phyloP scores from a whole-genome alignment of 2,888 invertebrate genomes.

The Sarcophaga caerulescens region DNA sequence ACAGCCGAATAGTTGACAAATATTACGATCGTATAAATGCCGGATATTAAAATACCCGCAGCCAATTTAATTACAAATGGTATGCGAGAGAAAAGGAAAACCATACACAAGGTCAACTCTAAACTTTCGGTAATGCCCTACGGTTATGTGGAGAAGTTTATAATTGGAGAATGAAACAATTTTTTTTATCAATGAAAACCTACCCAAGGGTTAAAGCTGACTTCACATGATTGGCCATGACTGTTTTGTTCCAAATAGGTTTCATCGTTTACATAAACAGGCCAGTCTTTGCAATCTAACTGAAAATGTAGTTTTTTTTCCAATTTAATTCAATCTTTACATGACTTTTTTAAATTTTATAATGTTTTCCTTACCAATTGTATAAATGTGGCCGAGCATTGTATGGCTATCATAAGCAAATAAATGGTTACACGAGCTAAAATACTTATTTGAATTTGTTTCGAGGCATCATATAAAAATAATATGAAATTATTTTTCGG shows the following conservation, averaged over 20 bases:
- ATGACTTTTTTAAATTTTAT: background rate
- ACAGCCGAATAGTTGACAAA: slow-evolving; percentile 83
- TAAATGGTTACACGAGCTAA: slow-evolving; percentile 85
- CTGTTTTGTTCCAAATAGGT: slow-evolving; percentile 50
- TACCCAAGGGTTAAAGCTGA: slow-evolving; percentile 81
- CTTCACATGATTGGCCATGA: slow-evolving; percentile 68
- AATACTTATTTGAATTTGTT: slow-evolving; percentile 85
- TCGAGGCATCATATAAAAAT: slow-evolving; percentile 84
- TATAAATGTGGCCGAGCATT: slow-evolving; percentile 85
- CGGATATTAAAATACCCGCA: slow-evolving; percentile 85
- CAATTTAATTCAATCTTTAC: background rate
- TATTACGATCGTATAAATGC: slow-evolving; percentile 87
- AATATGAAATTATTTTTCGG: slow-evolving; percentile 83
- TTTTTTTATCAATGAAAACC: slow-evolving; percentile 20
- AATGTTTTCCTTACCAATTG: slow-evolving; percentile 82
- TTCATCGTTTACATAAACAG: slow-evolving; percentile 50
- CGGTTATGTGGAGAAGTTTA: background rate
- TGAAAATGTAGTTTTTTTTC: slow-evolving; percentile 53
- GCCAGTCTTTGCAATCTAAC: slow-evolving; percentile 72
- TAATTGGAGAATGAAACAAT: background rate
- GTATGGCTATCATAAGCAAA: slow-evolving; percentile 85
- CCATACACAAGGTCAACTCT: slow-evolving; percentile 84
- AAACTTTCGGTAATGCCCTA: slow-evolving; percentile 83
- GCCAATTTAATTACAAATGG: slow-evolving; percentile 91
- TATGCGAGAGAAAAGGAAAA: slow-evolving; percentile 92